Conservation (phyloP, 2,888 invertebrate species). For the Drosophila aldrichi region DNA sequence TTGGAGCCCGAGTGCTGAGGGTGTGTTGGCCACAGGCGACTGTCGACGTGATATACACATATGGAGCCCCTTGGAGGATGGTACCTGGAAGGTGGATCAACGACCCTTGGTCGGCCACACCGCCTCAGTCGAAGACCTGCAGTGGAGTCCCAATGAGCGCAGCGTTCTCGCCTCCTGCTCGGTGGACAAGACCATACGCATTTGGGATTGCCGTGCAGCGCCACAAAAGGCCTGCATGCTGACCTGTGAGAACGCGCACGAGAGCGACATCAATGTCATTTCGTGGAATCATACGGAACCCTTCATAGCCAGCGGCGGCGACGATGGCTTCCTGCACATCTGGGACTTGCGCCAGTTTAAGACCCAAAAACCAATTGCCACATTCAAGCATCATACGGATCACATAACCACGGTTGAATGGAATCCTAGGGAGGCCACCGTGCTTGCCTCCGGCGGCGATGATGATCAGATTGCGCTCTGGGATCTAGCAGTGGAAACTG, state of each 20-base stretch:
- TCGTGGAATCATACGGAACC: conserved; percentile 97
- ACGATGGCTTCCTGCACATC: conserved; percentile 96
- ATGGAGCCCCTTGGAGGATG: conserved; percentile 93
- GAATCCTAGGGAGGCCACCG: conserved; percentile 96
- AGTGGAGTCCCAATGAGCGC: conserved; percentile 98
- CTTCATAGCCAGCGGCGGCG: conserved; percentile 96
- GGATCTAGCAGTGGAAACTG: conserved; percentile 97
- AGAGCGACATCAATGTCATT: conserved; percentile 98
- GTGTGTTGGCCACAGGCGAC: conserved; percentile 96
- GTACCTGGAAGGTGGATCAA: conserved; percentile 96
- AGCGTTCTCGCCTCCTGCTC: conserved; percentile 96
- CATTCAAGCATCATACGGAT: conserved; percentile 97
- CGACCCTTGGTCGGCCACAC: conserved; percentile 94
- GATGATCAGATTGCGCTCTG: conserved; percentile 98
- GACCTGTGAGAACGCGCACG: conserved; percentile 93
- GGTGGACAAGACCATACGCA: conserved; percentile 94
- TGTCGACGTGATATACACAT: conserved; percentile 95
- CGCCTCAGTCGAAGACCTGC: conserved; percentile 97
- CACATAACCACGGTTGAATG: conserved; percentile 98
- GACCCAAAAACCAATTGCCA: conserved; percentile 92
- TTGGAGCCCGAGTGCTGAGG: conserved; percentile 93
- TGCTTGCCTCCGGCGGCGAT: conserved; percentile 96
- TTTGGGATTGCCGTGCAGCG: conserved; percentile 97
- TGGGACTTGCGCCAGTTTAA: conserved; percentile 97
- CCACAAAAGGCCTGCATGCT: conserved; percentile 97